Conservation (phyloP, 2,888 invertebrate genomes). For the Caenorhabditis doughertyi region DNA sequence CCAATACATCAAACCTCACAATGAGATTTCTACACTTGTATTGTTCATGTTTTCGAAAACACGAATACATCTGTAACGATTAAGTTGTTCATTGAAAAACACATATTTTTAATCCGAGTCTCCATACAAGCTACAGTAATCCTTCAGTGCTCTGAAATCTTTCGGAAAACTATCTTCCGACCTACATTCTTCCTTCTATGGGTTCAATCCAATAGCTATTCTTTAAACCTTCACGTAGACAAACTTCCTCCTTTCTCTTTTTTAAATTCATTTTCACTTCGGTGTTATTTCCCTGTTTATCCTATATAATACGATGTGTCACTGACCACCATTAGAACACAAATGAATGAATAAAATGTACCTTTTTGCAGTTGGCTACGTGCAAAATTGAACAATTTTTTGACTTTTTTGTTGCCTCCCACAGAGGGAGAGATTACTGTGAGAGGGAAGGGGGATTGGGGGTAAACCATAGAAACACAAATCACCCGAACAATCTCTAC, state of each 20-base stretch:
- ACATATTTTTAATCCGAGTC: too few species aligned
- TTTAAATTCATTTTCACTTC: neutral
- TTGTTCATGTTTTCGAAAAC: too few species aligned
- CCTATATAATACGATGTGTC: constrained; percentile 19
- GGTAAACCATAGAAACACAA: constrained; percentile 40
- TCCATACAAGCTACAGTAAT: too few species aligned
- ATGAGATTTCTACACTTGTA: too few species aligned
- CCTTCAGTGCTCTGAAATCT: too few species aligned
- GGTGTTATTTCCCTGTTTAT: neutral
- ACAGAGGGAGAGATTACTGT: constrained; percentile 27
- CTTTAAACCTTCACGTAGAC: too few species aligned
- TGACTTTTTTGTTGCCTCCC: constrained; percentile 10
- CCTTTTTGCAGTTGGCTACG: constrained; percentile 27
- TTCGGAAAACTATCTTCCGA: too few species aligned
- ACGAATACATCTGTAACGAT: too few species aligned
- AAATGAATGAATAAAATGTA: constrained; percentile 29
- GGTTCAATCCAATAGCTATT: too few species aligned
- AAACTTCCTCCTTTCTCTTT: neutral
- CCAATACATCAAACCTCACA: too few species aligned
- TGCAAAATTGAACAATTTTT: constrained; percentile 29
- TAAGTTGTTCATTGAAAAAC: too few species aligned
- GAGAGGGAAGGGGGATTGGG: constrained; percentile 13
- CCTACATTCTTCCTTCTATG: too few species aligned
- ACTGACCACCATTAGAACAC: constrained; percentile 28
- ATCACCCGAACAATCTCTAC: constrained; percentile 21